Conservation (phyloP, 92 coral and sea anemone species). For the Anthopleura xanthogrammica region DNA sequence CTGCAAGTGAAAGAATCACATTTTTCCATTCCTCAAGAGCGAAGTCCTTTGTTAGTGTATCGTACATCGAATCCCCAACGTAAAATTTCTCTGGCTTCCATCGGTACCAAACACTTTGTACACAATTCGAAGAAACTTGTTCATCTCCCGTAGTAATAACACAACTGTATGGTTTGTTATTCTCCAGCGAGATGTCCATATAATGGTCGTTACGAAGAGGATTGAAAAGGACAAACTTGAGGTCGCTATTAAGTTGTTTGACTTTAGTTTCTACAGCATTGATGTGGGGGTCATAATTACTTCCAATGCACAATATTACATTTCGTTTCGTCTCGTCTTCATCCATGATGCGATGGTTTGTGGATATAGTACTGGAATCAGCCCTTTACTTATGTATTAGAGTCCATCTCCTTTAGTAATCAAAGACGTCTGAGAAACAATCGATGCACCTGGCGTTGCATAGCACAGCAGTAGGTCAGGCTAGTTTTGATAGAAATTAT, state of each 20-base stretch:
- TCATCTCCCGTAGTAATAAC: constrained; percentile 37
- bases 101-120: constrained; percentile 50
- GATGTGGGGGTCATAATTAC: constrained; percentile 46
- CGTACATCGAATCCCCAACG: constrained; percentile 34
- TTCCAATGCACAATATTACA: constrained; percentile 46
- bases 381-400: too few species aligned
- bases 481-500: too few species aligned
- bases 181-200: constrained; percentile 36
- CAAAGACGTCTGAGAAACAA: too few species aligned
- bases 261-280: constrained; percentile 25
- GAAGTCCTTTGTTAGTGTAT: constrained; percentile 51
- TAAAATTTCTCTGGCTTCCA: constrained; percentile 45
- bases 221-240: constrained; percentile 43
- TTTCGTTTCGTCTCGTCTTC: constrained; percentile 2
- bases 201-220: constrained; percentile 42
- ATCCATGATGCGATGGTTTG: not conserved
- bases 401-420: too few species aligned
- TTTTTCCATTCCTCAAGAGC: constrained; percentile 48
- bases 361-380: too few species aligned
- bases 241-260: not conserved
- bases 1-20: constrained; percentile 44
- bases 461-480: too few species aligned
- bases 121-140: constrained; percentile 30
- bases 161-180: constrained; percentile 12
- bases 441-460: too few species aligned